These are phyloP conservation scores for Synanthedon myopaeformis DNA, from an alignment of 2,888 invertebrate genomes.

Conservation along the genomic window DNA sequence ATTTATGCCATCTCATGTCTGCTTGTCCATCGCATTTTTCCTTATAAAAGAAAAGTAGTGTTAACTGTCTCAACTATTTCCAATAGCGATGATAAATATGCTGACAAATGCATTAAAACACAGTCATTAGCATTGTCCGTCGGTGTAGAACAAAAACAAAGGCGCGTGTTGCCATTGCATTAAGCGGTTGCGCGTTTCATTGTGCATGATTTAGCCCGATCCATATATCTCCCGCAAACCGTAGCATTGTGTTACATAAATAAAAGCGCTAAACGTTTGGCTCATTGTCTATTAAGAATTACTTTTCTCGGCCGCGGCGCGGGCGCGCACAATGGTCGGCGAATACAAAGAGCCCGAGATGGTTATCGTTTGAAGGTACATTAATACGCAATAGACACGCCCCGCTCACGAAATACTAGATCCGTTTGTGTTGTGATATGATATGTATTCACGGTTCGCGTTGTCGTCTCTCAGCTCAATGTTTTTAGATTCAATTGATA, in stretches of 20 bases:
- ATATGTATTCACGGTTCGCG: constrained; percentile 20
- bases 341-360: constrained; percentile 47
- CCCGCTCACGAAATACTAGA: constrained; percentile 63
- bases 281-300: constrained; percentile 68
- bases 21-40: no score
- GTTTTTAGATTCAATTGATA: constrained; percentile 39
- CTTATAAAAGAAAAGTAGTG: no score
- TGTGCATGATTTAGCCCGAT: constrained; percentile 10
- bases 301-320: constrained; percentile 50
- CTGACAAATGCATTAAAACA: no score
- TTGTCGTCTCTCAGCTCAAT: constrained; percentile 18
- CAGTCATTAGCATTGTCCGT: not conserved
- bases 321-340: constrained; percentile 51
- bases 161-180: not conserved
- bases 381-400: constrained; percentile 63
- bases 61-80: no score
- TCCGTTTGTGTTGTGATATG: constrained; percentile 48
- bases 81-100: no score
- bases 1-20: no score
- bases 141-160: not conserved
- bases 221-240: constrained; percentile 48
- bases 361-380: constrained; percentile 48
- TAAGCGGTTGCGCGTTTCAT: not conserved
- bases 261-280: constrained; percentile 59
- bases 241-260: constrained; percentile 58